Base-by-base conservation (phyloP, 2,113 vertebrate species). In the Solea senegalensis region DNA sequence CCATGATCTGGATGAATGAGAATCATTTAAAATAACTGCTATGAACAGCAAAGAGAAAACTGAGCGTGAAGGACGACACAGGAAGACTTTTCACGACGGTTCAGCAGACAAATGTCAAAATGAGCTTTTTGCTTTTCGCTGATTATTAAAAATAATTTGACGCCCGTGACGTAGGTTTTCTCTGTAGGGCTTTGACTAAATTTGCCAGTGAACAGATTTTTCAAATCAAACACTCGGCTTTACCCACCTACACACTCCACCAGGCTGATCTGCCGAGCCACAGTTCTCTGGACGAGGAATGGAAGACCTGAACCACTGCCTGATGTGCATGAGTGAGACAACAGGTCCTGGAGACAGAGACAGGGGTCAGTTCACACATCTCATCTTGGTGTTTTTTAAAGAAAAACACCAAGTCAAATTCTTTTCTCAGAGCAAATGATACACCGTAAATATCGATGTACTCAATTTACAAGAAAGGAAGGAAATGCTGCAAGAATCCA, bases 281-380 rank as follows among this genome's bases (percentile, higher is more conserved):
- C 98, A 0, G 98, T 99, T 76, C 98, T 97, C 76, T 99, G 98
- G 65, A 99, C 97, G 65, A 99, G 91, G 90, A 99, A 99, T 16
- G 98, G 98, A 72, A 99, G 96, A 3, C 98, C 98, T 50, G 98
- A 99, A 41, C 98, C 98, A 41, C 97, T 98, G 69, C 98, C 98
- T 45, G 98, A 99, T 0, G 98, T 99, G 75, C 97, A 98, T 0
- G 97, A 96, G 89, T 99, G 97, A 90, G 97, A 96, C 94, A 99
- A 44, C 74, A 99, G 83, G 74, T 99, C 97, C 98, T 99, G 80
- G 12, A 64, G 52, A 77, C 48, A 89, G 58, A 88, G 6, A 88
- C 78, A 77, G 69, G 68, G 61, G 76, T 51, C 13, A 61, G 11
- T 54, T 72, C 45, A 64, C 21, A 21, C 21, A 21, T 21, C 21